Base-by-base conservation (phyloP, 2,113 vertebrate species). In the Oriolus oriolus region DNA sequence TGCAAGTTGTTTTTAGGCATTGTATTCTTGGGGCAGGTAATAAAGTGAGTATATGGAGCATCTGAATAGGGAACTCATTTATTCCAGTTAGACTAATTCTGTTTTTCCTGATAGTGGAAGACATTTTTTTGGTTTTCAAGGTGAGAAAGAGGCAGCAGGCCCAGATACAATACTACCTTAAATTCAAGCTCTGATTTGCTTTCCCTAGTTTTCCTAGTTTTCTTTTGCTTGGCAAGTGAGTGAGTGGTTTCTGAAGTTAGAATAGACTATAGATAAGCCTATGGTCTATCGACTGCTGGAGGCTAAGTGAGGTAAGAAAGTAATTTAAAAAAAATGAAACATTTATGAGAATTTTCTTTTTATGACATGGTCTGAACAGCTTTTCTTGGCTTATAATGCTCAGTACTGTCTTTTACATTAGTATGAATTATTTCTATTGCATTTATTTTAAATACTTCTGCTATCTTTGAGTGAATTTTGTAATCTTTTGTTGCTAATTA, bases 321-420 rank as follows among this genome's bases (percentile, higher is more conserved):
- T 77, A 50, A 85, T 94, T 89, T 50, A 0, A 20, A 56, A 80
- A 89, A 76, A 76, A 76, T 65, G 27, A 91, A 93, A 94, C 24
- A 80, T 91, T 79, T 74, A 93, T 94, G 73, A 96, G 66, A 92
- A 70, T 93, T 93, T 90, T 94, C 77, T 80, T 82, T 91, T 86
- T 83, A 47, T 91, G 14, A 61, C 68, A 21, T 49, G 24, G 33
- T 83, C 52, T 84, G 56, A 92, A 84, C 41, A 75, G 68, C 54
- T 92, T 91, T 88, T 65, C 64, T 86, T 90, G 75, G 45, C 70
- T 90, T 68, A 57, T 79, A 86, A 45, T 69, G 53, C 57, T 42
- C 63, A 57, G 7, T 28, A 57, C 33, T 57, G 21, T 52, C 50
- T 93, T 93, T 87, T 69, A 76, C 8, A 69, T 70, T 84, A 84